Evolutionary conservation across 1,140 invertebrate genomes (phyloP).

Genomic region (Drosophila arawakana): DNA sequence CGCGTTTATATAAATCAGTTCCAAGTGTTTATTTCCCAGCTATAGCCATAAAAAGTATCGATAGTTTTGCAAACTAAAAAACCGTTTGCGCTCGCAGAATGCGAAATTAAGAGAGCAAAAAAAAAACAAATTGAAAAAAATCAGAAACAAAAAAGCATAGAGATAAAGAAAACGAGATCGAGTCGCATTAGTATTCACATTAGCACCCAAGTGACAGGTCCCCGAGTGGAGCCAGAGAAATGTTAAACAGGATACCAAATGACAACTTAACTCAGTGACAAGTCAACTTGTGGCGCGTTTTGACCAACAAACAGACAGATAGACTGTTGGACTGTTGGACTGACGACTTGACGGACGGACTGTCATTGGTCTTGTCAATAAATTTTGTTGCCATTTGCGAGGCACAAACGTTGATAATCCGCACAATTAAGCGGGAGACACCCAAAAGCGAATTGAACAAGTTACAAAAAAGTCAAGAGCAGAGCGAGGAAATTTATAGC

Average conservation of each 20-base stretch:
- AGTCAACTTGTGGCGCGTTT: constrained; percentile 61
- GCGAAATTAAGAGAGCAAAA: constrained; percentile 3
- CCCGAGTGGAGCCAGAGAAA: constrained; percentile 22
- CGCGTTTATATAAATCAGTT: too few species aligned
- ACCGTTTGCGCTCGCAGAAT: not conserved
- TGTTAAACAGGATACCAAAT: constrained; percentile 69
- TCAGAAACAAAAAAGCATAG: not conserved
- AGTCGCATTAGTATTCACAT: constrained; percentile 66
- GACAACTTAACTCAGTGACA: constrained; percentile 70
- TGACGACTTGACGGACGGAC: constrained; percentile 32
- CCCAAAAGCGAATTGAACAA: constrained; percentile 48
- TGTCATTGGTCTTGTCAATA: constrained; percentile 71
- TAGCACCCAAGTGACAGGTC: constrained; percentile 56
- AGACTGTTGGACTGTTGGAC: not conserved
- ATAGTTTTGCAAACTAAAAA: not conserved
- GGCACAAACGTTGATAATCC: constrained; percentile 60
- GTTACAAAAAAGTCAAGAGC: constrained; percentile 53
- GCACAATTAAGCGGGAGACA: constrained; percentile 71
- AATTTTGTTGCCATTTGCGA: constrained; percentile 56
- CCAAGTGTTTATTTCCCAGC: too few species aligned
- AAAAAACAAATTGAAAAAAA: too few species aligned
- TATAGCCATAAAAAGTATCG: not conserved
- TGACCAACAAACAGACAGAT: constrained; percentile 45
- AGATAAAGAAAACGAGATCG: not conserved
- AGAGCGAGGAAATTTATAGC: constrained; percentile 59